phyloP scores from a whole-genome alignment of 2,888 invertebrate genomes.

The Megalurothrips usitatus region DNA sequence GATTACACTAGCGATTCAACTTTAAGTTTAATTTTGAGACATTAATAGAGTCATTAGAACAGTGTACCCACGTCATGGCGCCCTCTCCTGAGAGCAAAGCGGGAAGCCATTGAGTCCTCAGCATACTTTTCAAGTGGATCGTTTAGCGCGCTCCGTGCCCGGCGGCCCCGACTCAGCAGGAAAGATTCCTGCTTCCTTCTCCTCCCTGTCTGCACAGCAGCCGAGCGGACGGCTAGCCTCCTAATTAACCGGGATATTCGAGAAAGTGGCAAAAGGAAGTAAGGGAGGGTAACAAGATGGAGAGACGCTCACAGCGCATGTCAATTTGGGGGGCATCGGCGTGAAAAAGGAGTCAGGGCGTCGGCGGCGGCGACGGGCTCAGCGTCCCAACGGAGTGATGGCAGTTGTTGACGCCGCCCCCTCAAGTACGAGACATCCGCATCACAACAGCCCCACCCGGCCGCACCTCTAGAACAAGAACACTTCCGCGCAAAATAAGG shows the following conservation, averaged over 20 bases:
- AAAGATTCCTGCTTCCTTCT: background rate
- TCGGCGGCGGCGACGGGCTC: background rate
- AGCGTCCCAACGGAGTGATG: no score
- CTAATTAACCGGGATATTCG: conserved; percentile 24
- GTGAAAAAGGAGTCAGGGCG: background rate
- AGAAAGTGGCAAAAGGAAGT: conserved; percentile 24
- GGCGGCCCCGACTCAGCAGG: background rate
- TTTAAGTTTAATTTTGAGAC: no score
- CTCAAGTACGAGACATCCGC: no score
- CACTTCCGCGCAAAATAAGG: no score
- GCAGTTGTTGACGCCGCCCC: no score
- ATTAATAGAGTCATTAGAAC: background rate
- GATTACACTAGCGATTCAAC: no score
- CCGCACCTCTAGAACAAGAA: no score
- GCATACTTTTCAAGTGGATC: conserved; percentile 18
- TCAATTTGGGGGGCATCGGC: conserved; percentile 14
- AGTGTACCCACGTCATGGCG: background rate
- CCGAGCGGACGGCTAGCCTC: background rate
- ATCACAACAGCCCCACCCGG: no score
- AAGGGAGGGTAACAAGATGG: conserved; percentile 15
- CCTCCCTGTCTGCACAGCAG: background rate
- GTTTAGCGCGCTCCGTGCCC: background rate
- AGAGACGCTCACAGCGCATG: conserved; percentile 17
- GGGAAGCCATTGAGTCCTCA: conserved; percentile 24
- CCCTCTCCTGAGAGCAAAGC: background rate